phyloP scores from a whole-genome alignment of 2,797 vertebrate species.

The Xiphophorus birchmanni region DNA sequence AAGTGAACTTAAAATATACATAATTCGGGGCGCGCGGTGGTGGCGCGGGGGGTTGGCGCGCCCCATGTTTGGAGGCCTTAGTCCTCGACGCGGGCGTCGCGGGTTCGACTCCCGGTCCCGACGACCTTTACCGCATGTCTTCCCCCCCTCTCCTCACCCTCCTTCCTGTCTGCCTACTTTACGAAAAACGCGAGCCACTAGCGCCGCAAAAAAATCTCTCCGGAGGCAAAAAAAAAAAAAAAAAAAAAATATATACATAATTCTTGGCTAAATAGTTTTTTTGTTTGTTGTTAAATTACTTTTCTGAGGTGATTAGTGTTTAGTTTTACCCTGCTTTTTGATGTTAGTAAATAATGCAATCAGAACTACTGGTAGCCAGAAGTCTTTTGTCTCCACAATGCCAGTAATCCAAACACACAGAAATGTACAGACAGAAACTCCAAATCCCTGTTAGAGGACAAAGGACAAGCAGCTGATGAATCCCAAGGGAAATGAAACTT shows the following conservation, averaged over 20 bases:
- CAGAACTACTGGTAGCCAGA: not conserved
- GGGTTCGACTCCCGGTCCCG: too few relatives aligned
- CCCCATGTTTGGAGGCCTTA: too few relatives aligned
- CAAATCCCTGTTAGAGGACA: not conserved
- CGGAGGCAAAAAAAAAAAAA: too few relatives aligned
- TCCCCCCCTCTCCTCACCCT: too few relatives aligned
- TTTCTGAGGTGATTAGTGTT: not conserved
- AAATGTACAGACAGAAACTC: not conserved
- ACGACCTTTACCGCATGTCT: too few relatives aligned
- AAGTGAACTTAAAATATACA: not conserved
- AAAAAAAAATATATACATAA: not conserved
- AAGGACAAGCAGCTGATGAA: conserved; percentile 1
- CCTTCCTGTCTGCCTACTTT: too few relatives aligned
- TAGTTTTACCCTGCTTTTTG: not conserved
- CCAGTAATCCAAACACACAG: not conserved
- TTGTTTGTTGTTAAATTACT: not conserved
- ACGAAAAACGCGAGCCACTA: too few relatives aligned
- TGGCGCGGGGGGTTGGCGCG: too few relatives aligned
- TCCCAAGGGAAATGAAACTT: conserved; percentile 1
- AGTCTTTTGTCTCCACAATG: not conserved
- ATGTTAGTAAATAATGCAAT: not conserved
- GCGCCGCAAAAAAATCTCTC: too few relatives aligned
- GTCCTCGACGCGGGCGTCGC: too few relatives aligned
- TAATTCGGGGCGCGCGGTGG: too few relatives aligned
- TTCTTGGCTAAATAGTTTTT: not conserved